phyloP scores from a whole-genome alignment of 1,140 invertebrate genomes.

The Drosophila subpulchrella region DNA sequence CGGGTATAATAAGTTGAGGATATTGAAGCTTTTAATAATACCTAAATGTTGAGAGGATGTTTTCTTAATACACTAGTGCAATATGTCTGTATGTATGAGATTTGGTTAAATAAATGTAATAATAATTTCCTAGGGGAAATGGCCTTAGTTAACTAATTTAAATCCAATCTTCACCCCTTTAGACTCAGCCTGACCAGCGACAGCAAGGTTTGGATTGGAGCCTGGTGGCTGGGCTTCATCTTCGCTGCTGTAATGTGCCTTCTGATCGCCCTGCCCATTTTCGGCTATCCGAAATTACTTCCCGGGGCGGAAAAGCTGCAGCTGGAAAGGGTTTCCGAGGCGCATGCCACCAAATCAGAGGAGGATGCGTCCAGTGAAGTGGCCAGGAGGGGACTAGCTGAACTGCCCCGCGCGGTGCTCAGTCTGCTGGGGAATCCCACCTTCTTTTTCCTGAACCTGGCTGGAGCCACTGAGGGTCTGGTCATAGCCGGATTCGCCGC shows the following conservation, averaged over 20 bases:
- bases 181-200: slow-evolving; percentile 89
- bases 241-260: slow-evolving; percentile 88
- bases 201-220: slow-evolving; percentile 93
- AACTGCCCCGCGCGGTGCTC: slow-evolving; percentile 88
- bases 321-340: slow-evolving; percentile 89
- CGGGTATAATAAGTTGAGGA: too few relatives aligned
- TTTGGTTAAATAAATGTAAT: too few relatives aligned
- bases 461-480: slow-evolving; percentile 91
- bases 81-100: too few relatives aligned
- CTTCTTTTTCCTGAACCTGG: slow-evolving; percentile 92
- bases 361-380: neutral
- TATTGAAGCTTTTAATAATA: too few relatives aligned
- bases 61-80: too few relatives aligned
- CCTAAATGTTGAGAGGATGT: too few relatives aligned
- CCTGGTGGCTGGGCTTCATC: slow-evolving; percentile 94
- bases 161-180: slow-evolving; percentile 28
- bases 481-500: slow-evolving; percentile 92
- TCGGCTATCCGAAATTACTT: slow-evolving; percentile 89
- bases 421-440: slow-evolving; percentile 90
- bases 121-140: too few relatives aligned
- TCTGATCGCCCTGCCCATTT: slow-evolving; percentile 89
- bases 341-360: slow-evolving; percentile 86
- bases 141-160: neutral
- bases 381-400: slow-evolving; percentile 82
- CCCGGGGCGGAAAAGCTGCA: slow-evolving; percentile 89